These are phyloP conservation scores for Callipepla californica DNA, from an alignment of 2,113 vertebrate genomes.

Conservation along the genomic window DNA sequence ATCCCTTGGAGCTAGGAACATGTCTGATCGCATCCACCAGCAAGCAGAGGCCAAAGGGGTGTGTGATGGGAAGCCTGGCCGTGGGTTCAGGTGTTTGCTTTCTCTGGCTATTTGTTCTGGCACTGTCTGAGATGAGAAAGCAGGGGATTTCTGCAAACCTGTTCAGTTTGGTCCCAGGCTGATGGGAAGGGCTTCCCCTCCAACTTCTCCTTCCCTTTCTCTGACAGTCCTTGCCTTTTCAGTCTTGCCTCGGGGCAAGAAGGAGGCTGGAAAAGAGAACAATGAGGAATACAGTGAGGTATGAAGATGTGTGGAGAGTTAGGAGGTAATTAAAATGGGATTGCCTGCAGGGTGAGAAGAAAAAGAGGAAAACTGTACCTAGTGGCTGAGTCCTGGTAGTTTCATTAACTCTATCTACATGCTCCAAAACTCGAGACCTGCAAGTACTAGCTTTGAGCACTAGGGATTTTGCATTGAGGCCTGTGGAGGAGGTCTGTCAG, in stretches of 20 bases:
- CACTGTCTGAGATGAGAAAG: background rate
- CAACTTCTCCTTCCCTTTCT: background rate
- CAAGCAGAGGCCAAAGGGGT: background rate
- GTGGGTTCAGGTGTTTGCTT: background rate
- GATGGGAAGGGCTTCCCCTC: background rate
- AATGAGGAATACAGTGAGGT: background rate
- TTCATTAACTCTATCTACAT: background rate
- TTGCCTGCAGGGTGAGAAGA: background rate
- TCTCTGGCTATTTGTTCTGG: background rate
- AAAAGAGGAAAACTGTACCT: background rate
- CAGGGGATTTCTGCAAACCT: conserved; percentile 18
- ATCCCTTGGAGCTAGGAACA: background rate
- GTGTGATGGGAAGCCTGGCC: background rate
- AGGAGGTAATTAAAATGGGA: background rate
- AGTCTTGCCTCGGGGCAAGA: background rate
- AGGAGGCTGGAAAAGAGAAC: background rate
- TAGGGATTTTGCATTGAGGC: background rate
- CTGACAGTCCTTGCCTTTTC: background rate
- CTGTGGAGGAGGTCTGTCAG: background rate
- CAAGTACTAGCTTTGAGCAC: background rate
- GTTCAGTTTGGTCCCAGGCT: background rate
- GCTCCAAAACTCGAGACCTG: background rate
- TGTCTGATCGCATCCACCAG: background rate
- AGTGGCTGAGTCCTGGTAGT: background rate
- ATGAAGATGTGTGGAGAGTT: background rate